Evolutionary conservation across 1,140 invertebrate genomes (phyloP), one percentile per base, ranked within the genome.

Genomic region (Semibalanus balanoides): DNA sequence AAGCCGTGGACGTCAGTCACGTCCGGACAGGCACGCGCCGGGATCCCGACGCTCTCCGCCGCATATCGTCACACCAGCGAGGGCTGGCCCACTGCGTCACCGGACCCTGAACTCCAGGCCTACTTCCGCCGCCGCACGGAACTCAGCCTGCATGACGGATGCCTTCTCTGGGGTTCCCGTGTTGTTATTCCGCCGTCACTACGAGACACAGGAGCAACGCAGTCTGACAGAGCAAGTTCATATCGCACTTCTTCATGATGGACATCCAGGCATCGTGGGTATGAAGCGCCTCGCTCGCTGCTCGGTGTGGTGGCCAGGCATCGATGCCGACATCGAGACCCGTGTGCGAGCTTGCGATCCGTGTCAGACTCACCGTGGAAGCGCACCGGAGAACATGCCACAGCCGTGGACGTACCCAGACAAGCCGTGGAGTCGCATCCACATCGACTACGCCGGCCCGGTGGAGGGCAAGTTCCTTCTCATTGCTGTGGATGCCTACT

Each of bases 371-470:
- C 40, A 40, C 0, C 29, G 70, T 29, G n/a, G n/a, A n/a, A 79
- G 75, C 70, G 30, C 30, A 0, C 81, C 81, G 27, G 30, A 64
- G 14, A 31, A 77, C 25, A 64, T 69, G 35, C 29, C 76, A n/a
- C 76, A 82, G 35, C 77, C 79, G 3, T 80, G 76, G 78, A 74
- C 78, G 3, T 73, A 31, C 40, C 81, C 82, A n/a, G 69, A 76
- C 19, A 72, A 77, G 29, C 81, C 82, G 5, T 84, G 83, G 84
- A 71, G 74, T 28, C 74, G 80, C 43, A 73, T 82, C 79, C 85
- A 85, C 79, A 76, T 83, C 14, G 85, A 87, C 81, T 84, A 82
- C 80, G 82, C 82, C n/a, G 84, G 83, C 28, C 83, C 84, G 17
- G 81, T 85, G 25, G 76, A 80, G n/a, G 81, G 80, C 5, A 75